Evolutionary conservation across 1,140 invertebrate genomes (phyloP).

Genomic region (Theocolax elegans): DNA sequence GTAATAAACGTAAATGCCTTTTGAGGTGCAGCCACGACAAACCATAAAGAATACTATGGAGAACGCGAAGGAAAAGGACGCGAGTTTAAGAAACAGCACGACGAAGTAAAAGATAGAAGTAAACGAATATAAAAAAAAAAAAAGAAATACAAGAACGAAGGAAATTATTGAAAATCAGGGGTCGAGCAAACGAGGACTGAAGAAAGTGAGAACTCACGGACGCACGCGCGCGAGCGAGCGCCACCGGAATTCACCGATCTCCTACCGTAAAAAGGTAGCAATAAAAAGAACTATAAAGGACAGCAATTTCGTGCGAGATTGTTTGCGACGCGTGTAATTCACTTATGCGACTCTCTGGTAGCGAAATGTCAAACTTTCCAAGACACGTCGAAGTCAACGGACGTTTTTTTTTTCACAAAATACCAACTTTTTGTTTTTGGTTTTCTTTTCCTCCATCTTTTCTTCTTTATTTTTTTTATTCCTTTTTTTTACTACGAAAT

Average conservation of each 20-base stretch:
- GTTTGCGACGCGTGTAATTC: slow-evolving; percentile 49
- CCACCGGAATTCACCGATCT: slow-evolving; percentile 47
- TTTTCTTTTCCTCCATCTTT: too few species aligned
- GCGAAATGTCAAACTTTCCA: slow-evolving; percentile 10
- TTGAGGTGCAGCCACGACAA: slow-evolving; percentile 32
- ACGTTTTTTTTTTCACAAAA: too few species aligned
- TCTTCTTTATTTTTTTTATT: slow-evolving; percentile 14
- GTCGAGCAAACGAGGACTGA: not conserved
- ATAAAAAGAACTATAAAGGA: slow-evolving; percentile 49
- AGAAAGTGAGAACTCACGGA: not conserved
- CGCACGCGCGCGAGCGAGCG: slow-evolving; percentile 20
- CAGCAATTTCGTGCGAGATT: slow-evolving; percentile 46
- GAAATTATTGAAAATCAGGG: not conserved
- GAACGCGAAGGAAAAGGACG: not conserved
- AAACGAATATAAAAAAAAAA: not conserved
- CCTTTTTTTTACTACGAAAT: not conserved
- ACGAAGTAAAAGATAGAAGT: not conserved
- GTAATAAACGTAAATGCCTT: slow-evolving; percentile 46
- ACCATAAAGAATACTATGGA: slow-evolving; percentile 32
- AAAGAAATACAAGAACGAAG: not conserved
- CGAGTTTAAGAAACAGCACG: not conserved
- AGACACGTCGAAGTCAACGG: too few species aligned
- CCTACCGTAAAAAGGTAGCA: slow-evolving; percentile 47
- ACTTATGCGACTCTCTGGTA: slow-evolving; percentile 41
- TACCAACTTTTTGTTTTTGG: too few species aligned